Evolutionary conservation across 2,113 vertebrate genomes (phyloP).

Genomic region (Leptodactylus fuscus): DNA sequence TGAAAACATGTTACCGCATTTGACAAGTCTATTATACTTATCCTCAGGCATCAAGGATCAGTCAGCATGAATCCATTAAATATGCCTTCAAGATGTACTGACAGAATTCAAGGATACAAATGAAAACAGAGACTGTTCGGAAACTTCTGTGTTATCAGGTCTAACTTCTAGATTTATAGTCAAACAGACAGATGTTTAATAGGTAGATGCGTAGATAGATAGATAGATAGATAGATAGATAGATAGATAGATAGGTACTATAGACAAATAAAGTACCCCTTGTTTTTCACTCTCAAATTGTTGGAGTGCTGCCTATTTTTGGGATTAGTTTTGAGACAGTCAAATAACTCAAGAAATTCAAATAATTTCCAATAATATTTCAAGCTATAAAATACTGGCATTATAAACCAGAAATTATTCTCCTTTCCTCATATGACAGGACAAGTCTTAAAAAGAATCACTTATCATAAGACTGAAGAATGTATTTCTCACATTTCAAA

Average conservation of each 20-base stretch:
- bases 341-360: background rate
- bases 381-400: background rate
- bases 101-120: constrained; percentile 31
- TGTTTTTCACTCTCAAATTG: too few species aligned
- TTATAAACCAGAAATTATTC: background rate
- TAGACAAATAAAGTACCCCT: too few species aligned
- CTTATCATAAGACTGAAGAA: background rate
- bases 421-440: background rate
- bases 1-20: constrained; percentile 22
- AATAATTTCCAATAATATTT: background rate
- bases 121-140: background rate
- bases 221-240: background rate
- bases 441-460: constrained; percentile 3
- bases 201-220: background rate
- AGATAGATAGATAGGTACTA: too few species aligned
- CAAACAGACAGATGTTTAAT: too few species aligned
- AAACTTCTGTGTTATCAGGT: background rate
- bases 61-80: constrained; percentile 45
- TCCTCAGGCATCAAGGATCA: constrained; percentile 46
- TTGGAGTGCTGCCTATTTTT: too few species aligned
- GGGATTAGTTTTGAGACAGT: too few species aligned
- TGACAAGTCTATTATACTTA: constrained; percentile 40
- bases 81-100: constrained; percentile 19
- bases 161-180: background rate
- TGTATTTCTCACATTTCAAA: constrained; percentile 22